These are phyloP conservation scores for Passerculus sandwichensis DNA, from an alignment of 2,797 vertebrate species.

Conservation along the genomic window DNA sequence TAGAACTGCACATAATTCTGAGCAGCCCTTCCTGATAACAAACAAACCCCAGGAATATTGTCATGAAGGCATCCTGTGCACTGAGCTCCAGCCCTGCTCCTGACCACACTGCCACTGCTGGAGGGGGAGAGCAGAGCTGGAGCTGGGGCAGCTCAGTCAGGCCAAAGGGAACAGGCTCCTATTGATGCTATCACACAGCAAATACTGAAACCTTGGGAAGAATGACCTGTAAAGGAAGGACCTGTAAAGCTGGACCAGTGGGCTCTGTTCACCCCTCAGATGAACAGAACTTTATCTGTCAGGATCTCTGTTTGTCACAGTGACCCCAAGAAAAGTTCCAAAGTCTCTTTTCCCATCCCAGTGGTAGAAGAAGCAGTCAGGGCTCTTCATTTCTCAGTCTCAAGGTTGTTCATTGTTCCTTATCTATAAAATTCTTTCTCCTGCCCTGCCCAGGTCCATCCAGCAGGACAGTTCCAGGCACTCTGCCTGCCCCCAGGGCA, in stretches of 20 bases:
- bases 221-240: background rate
- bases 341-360: too few relatives aligned
- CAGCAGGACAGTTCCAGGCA: too few relatives aligned
- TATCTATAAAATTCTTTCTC: too few relatives aligned
- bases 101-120: background rate
- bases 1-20: background rate
- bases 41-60: background rate
- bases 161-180: background rate
- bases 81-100: background rate
- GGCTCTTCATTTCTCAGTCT: too few relatives aligned
- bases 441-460: too few relatives aligned
- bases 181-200: background rate
- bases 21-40: background rate
- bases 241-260: conserved; percentile 9
- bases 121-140: background rate
- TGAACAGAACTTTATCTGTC: too few relatives aligned
- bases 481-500: too few relatives aligned
- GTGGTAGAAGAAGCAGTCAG: accelerated
- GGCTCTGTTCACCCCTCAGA: background rate
- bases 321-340: too few relatives aligned
- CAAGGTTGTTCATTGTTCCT: too few relatives aligned
- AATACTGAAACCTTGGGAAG: background rate
- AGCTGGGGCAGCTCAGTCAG: background rate
- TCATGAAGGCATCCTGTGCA: background rate
- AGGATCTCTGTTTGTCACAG: too few relatives aligned